These are phyloP conservation scores for Marcusenius ussheri DNA, from an alignment of 2,113 vertebrate genomes.

Conservation along the genomic window DNA sequence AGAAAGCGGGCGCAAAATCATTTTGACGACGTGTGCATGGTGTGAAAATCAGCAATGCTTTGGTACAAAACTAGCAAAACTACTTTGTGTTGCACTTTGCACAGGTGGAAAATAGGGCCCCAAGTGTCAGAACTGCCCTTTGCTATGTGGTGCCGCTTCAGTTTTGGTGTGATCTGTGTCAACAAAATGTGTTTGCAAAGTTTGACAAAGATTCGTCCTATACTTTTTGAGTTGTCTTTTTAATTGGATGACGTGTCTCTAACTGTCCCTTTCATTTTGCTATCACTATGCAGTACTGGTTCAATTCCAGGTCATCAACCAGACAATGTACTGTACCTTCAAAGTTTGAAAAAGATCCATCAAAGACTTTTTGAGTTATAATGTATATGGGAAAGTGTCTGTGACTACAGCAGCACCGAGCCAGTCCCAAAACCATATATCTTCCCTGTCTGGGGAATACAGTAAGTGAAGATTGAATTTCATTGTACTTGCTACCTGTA, in stretches of 20 bases:
- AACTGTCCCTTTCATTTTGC: neutral
- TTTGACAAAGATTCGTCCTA: neutral
- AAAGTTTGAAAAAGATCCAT: neutral
- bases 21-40: no score
- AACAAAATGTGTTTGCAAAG: neutral
- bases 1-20: no score
- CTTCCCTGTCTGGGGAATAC: neutral
- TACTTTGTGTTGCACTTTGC: no score
- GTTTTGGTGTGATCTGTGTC: neutral
- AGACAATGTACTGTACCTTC: neutral
- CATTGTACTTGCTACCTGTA: neutral
- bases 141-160: neutral
- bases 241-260: neutral
- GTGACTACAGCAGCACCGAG: neutral
- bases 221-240: neutral
- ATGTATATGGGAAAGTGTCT: neutral
- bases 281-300: neutral
- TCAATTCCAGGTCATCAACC: neutral
- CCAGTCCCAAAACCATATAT: neutral
- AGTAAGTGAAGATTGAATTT: neutral
- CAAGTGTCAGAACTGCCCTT: neutral
- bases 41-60: no score
- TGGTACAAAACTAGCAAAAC: no score
- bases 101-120: no score
- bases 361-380: neutral